Evolutionary conservation across 1,140 invertebrate genomes (phyloP).

Genomic region (Euborellia annulipes): DNA sequence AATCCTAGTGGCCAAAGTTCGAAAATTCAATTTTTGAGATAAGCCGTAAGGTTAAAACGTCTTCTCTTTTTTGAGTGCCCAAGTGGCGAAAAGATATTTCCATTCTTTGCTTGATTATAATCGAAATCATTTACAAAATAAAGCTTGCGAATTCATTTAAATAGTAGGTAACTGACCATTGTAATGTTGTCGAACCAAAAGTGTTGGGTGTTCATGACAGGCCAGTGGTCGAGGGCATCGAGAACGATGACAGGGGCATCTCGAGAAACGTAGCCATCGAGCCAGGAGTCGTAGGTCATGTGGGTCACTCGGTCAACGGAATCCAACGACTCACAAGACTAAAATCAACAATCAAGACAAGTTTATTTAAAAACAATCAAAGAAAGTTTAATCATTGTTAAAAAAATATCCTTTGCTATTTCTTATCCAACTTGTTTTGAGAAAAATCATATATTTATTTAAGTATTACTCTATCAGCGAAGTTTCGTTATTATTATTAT

Average conservation of each 20-base stretch:
- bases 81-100: no score
- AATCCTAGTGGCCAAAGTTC: no score
- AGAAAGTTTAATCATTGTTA: constrained; percentile 8
- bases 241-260: constrained; percentile 56
- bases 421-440: not conserved
- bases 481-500: not conserved
- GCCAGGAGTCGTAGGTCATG: constrained; percentile 41
- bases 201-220: constrained; percentile 39
- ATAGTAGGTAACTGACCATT: constrained; percentile 28
- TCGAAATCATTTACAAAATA: no score
- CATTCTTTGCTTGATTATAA: no score
- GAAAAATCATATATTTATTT: not conserved
- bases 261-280: constrained; percentile 46
- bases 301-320: constrained; percentile 43
- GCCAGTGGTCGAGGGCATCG: constrained; percentile 53
- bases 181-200: constrained; percentile 53
- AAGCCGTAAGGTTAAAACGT: no score
- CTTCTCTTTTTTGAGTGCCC: no score
- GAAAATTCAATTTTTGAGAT: no score
- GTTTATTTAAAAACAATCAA: no score
- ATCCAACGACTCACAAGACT: constrained; percentile 46
- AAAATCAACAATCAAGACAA: no score
- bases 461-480: not conserved
- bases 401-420: not conserved
- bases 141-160: no score